Percentiles rank a stretch among this genome's conserved stretches.
Conservation (phyloP, 2,888 invertebrate species). For the Dioctria linearis region DNA sequence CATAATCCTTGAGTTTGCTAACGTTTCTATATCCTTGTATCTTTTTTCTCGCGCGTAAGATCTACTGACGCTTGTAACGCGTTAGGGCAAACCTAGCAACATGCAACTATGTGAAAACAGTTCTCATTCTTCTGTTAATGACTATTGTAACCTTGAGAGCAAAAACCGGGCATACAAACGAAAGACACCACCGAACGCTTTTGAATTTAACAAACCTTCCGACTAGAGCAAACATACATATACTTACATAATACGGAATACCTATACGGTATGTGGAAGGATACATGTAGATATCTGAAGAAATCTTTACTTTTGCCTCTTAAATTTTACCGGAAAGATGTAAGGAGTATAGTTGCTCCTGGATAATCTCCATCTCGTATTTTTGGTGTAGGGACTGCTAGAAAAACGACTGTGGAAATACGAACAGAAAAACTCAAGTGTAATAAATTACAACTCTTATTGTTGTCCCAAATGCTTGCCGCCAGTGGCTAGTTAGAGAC, state of each 20-base stretch:
- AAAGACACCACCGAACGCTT: constrained; percentile 7
- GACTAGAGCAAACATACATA: not conserved
- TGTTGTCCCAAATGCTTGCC: constrained; percentile 39
- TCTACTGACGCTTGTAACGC: not conserved
- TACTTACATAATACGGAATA: constrained; percentile 4
- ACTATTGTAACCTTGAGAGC: constrained; percentile 31
- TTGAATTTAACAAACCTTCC: constrained; percentile 18
- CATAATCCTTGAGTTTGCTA: no score
- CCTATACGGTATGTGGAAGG: not conserved
- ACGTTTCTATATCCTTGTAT: not conserved
- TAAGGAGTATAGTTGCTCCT: constrained; percentile 9
- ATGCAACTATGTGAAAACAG: constrained; percentile 26
- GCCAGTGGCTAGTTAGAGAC: constrained; percentile 22
- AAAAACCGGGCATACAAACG: not conserved
- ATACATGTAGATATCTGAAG: constrained; percentile 2
- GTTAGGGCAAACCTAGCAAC: not conserved
- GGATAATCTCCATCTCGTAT: constrained; percentile 14
- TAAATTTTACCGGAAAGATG: constrained; percentile 29
- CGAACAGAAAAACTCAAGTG: constrained; percentile 43
- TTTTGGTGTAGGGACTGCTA: constrained; percentile 13
- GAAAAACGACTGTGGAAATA: constrained; percentile 23
- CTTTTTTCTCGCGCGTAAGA: not conserved
- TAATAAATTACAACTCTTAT: constrained; percentile 46
- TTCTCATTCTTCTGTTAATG: constrained; percentile 14
- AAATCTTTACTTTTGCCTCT: constrained; percentile 26